Evolutionary conservation across 2,113 vertebrate genomes (phyloP), one percentile per base, ranked within the genome.

Genomic region (Peromyscus maniculatus): DNA sequence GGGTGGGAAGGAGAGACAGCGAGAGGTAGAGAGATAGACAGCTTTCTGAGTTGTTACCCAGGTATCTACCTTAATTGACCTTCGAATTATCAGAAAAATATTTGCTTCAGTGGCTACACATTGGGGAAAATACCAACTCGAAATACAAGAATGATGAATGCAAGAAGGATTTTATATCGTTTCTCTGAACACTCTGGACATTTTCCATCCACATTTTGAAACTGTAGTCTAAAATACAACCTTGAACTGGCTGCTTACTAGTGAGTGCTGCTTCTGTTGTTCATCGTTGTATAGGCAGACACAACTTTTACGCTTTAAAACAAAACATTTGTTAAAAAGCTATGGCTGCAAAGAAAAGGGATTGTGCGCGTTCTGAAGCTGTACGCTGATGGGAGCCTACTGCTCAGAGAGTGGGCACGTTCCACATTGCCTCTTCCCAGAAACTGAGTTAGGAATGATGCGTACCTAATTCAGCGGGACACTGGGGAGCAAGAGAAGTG

Each of bases 181-280:
- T 94, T 95, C 24, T 62, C 84, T 89, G 64, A 92, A 93, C 80
- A 89, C 62, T 90, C 75, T 93, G 28, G 28, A 75, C 43, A 66
- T 86, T 96, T 89, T 92, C 55, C 83, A 93, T 15, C 1, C 71
- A 78, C 59, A 67, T 59, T 92, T 96, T 93, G 66, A 94, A 82
- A 83, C 24, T 1, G 0, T n/a, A 28, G 39, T 67, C 69, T 91
- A 57, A 83, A 91, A 71, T 46, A 15, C 6, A 86, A 91, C 52
- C 36, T 89, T 79, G 83, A 91, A 62, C 26, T 46, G 52, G 16
- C 67, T 3, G 2, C 86, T 78, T 55, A 83, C 22, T 96, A 94
- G 39, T 15, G 2, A 69, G 19, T n/a, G 57, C 31, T 88, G 83
- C 74, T 75, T 90, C 49, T 72, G 55, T 28, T 49, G 24, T 78